phyloP scores from a whole-genome alignment of 2,113 vertebrate species.

The Chloropsis cyanopogon region DNA sequence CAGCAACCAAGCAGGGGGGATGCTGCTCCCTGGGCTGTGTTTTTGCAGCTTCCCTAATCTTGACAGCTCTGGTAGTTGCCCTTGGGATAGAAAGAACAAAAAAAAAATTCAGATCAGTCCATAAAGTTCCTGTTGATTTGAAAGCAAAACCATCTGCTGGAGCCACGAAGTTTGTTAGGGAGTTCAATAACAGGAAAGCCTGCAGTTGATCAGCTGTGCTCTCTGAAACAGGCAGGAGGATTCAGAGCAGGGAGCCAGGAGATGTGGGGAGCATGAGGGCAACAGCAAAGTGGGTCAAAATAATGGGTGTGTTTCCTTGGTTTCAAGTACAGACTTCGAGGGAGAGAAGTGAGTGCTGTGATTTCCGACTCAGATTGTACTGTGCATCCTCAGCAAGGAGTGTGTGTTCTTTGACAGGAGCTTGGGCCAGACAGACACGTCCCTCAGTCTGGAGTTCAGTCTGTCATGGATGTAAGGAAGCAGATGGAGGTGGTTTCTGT shows the following conservation, averaged over 20 bases:
- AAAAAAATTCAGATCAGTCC: slow-evolving; percentile 3
- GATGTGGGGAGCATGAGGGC: background rate
- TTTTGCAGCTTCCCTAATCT: background rate
- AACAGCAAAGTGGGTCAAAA: background rate
- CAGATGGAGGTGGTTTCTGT: too few relatives aligned
- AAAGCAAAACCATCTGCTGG: slow-evolving; percentile 58
- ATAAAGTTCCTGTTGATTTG: slow-evolving; percentile 33
- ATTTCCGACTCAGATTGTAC: background rate
- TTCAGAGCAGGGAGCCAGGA: background rate
- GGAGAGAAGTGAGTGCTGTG: background rate
- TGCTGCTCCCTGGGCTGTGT: background rate
- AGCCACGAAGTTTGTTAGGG: slow-evolving; percentile 24
- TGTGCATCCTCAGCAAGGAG: background rate
- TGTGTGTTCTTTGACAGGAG: too few relatives aligned
- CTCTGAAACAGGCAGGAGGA: background rate
- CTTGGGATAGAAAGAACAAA: background rate
- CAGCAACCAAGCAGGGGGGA: background rate
- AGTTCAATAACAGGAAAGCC: background rate
- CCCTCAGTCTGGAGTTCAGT: too few relatives aligned
- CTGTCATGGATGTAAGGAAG: too few relatives aligned
- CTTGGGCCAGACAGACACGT: too few relatives aligned
- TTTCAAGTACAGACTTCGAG: background rate
- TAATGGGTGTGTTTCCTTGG: background rate
- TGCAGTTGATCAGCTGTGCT: slow-evolving; percentile 51
- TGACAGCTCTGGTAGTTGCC: background rate